These are phyloP conservation scores for Nemurella pictetii DNA, from an alignment of 2,888 invertebrate genomes.

Conservation along the genomic window DNA sequence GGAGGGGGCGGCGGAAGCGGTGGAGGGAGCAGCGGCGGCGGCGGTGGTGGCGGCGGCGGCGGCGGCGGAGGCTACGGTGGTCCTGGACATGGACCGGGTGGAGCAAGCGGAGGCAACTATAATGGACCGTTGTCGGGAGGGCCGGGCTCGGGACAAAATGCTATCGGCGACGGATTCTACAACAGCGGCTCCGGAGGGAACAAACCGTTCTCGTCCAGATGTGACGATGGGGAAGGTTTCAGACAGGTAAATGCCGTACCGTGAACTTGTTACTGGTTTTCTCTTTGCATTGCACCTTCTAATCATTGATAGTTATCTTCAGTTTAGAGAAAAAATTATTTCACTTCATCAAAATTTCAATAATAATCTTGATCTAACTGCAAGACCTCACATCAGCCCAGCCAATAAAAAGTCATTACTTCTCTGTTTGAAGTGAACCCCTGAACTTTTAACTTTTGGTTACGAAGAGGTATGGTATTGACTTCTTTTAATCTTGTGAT, in stretches of 20 bases:
- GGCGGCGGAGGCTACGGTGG: conserved; percentile 38
- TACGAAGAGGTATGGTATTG: too few species aligned
- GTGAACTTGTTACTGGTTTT: too few species aligned
- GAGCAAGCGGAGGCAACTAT: conserved; percentile 12
- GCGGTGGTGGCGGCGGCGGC: conserved; percentile 34
- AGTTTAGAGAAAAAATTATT: too few species aligned
- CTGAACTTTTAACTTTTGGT: too few species aligned
- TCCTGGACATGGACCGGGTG: conserved; percentile 30
- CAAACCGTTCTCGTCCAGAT: conserved; percentile 58
- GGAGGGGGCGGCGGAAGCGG: conserved; percentile 29
- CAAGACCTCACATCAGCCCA: too few species aligned
- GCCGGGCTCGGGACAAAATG: conserved; percentile 35
- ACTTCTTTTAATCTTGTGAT: neutral
- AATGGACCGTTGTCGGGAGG: conserved; percentile 36
- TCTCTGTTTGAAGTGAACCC: too few species aligned
- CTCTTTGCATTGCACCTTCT: neutral
- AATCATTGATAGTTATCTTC: neutral
- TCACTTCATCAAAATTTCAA: too few species aligned
- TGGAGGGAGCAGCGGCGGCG: conserved; percentile 37
- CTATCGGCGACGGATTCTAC: conserved; percentile 36
- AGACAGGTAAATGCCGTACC: conserved; percentile 58
- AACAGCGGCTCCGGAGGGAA: conserved; percentile 39
- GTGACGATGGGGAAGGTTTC: conserved; percentile 81
- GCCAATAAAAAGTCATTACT: too few species aligned
- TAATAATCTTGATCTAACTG: too few species aligned